These are phyloP conservation scores for Hippoglossus hippoglossus DNA, from an alignment of 2,797 vertebrate species.

Conservation along the genomic window DNA sequence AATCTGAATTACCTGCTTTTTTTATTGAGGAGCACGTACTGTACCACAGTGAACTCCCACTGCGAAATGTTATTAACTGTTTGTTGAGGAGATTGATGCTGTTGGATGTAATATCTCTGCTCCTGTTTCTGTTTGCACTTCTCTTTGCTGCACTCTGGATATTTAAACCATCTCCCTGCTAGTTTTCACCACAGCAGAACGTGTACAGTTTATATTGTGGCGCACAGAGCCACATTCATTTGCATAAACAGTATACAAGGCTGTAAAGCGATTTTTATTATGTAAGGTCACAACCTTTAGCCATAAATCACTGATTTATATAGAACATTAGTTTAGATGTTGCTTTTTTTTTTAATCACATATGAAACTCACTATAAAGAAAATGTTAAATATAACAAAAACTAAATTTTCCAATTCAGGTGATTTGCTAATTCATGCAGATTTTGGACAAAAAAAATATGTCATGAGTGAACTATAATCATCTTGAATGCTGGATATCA, in stretches of 20 bases:
- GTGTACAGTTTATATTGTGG: constrained; percentile 9
- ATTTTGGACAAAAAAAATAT: too few species aligned
- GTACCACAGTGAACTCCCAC: constrained; percentile 47
- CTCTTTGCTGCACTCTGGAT: constrained; percentile 12
- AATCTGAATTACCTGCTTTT: constrained; percentile 54
- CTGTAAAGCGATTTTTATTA: neutral
- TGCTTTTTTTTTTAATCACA: neutral
- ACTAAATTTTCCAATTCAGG: too few species aligned
- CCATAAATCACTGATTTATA: neutral
- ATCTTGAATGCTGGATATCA: too few species aligned
- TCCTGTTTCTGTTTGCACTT: constrained; percentile 26
- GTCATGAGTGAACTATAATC: too few species aligned
- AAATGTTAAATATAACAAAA: too few species aligned
- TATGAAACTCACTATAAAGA: neutral
- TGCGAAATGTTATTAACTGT: constrained; percentile 52
- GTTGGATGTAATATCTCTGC: constrained; percentile 35
- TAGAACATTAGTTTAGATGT: neutral
- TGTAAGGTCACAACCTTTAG: neutral
- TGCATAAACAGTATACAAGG: constrained; percentile 1
- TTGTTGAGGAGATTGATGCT: constrained; percentile 47
- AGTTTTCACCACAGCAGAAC: constrained; percentile 10
- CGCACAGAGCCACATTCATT: neutral
- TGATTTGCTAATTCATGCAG: too few species aligned
- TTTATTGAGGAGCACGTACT: constrained; percentile 37
- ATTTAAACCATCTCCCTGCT: constrained; percentile 15